Evolutionary conservation across 2,888 invertebrate genomes (phyloP).

Genomic region (Drosophila niveifrons): DNA sequence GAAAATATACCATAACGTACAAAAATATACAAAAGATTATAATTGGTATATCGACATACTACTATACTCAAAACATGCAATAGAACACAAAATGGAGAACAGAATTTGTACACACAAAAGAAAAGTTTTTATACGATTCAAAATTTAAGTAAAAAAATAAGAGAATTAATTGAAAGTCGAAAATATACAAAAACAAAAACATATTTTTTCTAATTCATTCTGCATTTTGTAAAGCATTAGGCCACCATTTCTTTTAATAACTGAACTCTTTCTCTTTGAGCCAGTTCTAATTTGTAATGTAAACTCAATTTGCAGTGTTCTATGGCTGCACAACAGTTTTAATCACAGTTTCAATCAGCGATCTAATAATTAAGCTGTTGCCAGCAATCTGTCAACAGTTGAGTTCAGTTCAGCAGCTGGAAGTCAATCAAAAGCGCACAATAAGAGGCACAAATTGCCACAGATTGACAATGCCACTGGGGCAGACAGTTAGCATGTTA

Average conservation of each 20-base stretch:
- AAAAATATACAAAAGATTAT: too few species aligned
- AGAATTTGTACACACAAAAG: too few species aligned
- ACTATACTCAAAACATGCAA: too few species aligned
- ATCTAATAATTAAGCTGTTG: slow-evolving; percentile 38
- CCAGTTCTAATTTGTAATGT: slow-evolving; percentile 20
- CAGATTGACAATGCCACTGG: slow-evolving; percentile 51
- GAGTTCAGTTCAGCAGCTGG: slow-evolving; percentile 34
- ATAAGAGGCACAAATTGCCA: slow-evolving; percentile 73
- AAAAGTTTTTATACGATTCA: too few species aligned
- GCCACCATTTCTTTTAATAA: background rate
- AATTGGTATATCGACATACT: too few species aligned
- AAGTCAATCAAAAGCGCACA: slow-evolving; percentile 77
- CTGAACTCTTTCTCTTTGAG: slow-evolving; percentile 1
- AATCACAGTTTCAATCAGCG: slow-evolving; percentile 59
- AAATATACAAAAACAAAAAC: too few species aligned
- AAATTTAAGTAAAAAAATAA: too few species aligned
- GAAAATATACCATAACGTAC: too few species aligned
- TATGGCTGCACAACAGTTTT: slow-evolving; percentile 58
- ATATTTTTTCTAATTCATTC: too few species aligned
- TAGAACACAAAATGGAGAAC: too few species aligned
- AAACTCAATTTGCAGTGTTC: slow-evolving; percentile 24
- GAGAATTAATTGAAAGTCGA: too few species aligned
- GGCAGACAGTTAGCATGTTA: slow-evolving; percentile 38
- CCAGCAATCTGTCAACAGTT: slow-evolving; percentile 7
- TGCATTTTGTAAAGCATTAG: too few species aligned